Percentiles rank a stretch among this genome's conserved stretches.
These are phyloP conservation scores for Stratiomys singularior DNA, from an alignment of 2,888 invertebrate species.

Conservation along the genomic window DNA sequence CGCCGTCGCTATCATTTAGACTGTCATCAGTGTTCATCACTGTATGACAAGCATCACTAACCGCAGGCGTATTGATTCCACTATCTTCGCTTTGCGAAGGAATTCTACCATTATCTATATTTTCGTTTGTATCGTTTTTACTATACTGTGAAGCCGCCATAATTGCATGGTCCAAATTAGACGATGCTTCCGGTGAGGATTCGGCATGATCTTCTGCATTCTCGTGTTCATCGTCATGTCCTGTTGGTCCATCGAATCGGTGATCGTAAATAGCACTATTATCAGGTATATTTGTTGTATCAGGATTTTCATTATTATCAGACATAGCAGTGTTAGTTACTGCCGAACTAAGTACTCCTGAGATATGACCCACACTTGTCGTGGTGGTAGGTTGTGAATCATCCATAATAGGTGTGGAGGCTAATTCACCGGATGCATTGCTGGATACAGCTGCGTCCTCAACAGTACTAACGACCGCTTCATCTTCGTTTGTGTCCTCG, in stretches of 20 bases:
- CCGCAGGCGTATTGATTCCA: not conserved
- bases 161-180: not conserved
- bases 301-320: not conserved
- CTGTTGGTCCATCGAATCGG: constrained; percentile 38
- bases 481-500: not conserved
- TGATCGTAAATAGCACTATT: constrained; percentile 48
- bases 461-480: not conserved
- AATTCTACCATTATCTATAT: not conserved
- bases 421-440: not conserved
- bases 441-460: not conserved
- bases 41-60: not conserved
- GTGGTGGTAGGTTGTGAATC: constrained; percentile 5
- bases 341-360: not conserved
- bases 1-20: not conserved
- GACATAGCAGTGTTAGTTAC: not conserved
- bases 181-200: not conserved
- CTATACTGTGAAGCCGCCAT: not conserved
- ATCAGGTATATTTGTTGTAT: constrained; percentile 34
- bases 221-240: not conserved
- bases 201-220: not conserved
- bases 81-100: not conserved
- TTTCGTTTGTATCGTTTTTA: not conserved
- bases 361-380: not conserved
- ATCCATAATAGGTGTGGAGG: not conserved
- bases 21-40: not conserved